Percentiles rank a stretch among this genome's conserved stretches.
These are phyloP conservation scores for Chloebia gouldiae DNA, from an alignment of 2,113 vertebrate genomes.

Conservation along the genomic window DNA sequence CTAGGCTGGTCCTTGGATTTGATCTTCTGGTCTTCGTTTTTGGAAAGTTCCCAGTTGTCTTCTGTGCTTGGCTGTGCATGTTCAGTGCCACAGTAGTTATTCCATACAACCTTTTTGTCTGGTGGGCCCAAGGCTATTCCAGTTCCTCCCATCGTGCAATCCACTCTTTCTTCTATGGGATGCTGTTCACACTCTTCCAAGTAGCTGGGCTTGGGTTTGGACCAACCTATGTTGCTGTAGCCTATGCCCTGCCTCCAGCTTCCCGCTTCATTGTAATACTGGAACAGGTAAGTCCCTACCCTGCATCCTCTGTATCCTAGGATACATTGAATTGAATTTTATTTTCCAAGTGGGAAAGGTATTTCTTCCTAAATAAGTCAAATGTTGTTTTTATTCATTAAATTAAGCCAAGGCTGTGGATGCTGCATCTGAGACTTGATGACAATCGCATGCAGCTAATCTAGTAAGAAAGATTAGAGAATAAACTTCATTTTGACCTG, in stretches of 20 bases:
- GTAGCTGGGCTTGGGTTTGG: constrained; percentile 80
- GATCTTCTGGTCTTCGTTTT: constrained; percentile 89
- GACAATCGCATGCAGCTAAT: background rate
- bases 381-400: background rate
- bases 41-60: constrained; percentile 83
- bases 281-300: constrained; percentile 83
- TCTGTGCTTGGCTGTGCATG: constrained; percentile 90
- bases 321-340: background rate
- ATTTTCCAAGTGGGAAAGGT: background rate
- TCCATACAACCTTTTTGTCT: constrained; percentile 83
- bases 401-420: background rate
- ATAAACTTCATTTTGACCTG: background rate
- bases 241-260: constrained; percentile 85
- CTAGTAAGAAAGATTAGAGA: background rate
- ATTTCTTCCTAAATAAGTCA: background rate
- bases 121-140: constrained; percentile 82
- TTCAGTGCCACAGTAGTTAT: constrained; percentile 82
- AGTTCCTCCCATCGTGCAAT: constrained; percentile 65
- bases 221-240: constrained; percentile 82
- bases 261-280: constrained; percentile 88
- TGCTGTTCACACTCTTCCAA: constrained; percentile 83
- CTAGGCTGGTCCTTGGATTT: constrained; percentile 92
- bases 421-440: background rate
- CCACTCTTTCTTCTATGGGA: constrained; percentile 72
- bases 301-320: background rate